A percentile compares a stretch with the other conserved stretches of the same genome.
These are phyloP conservation scores for Andrena marginata DNA, from an alignment of 2,888 invertebrate genomes.

Conservation along the genomic window DNA sequence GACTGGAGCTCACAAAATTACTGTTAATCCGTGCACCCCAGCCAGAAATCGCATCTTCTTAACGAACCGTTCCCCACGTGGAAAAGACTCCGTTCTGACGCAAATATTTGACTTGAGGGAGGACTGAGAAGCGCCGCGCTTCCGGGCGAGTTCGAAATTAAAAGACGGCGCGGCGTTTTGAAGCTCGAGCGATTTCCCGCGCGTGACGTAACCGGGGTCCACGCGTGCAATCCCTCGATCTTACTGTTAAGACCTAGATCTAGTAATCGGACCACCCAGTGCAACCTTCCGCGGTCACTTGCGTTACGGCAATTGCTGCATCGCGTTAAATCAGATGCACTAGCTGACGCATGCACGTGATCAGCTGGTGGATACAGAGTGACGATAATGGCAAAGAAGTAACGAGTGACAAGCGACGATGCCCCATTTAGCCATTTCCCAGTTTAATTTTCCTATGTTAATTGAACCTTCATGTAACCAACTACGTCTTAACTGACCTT, in stretches of 20 bases:
- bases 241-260: slow-evolving; percentile 59
- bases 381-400: slow-evolving; percentile 32
- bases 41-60: background rate
- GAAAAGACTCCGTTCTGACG: background rate
- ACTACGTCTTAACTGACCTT: no score
- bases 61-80: background rate
- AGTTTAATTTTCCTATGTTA: background rate
- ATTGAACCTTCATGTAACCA: no score
- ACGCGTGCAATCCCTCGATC: slow-evolving; percentile 47
- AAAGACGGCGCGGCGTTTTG: background rate
- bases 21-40: background rate
- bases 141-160: slow-evolving; percentile 5
- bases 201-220: slow-evolving; percentile 16
- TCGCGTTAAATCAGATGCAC: slow-evolving; percentile 63
- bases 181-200: slow-evolving; percentile 24
- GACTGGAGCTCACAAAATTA: background rate
- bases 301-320: slow-evolving; percentile 73
- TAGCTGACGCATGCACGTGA: slow-evolving; percentile 13
- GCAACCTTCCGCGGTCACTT: slow-evolving; percentile 66
- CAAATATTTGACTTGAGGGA: background rate
- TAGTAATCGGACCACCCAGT: slow-evolving; percentile 72
- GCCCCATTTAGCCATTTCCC: background rate
- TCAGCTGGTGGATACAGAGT: slow-evolving; percentile 2
- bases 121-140: background rate
- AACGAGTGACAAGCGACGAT: slow-evolving; percentile 38